Base-by-base conservation (phyloP, 1,140 invertebrate genomes). In the Dinothrombium tinctorium region DNA sequence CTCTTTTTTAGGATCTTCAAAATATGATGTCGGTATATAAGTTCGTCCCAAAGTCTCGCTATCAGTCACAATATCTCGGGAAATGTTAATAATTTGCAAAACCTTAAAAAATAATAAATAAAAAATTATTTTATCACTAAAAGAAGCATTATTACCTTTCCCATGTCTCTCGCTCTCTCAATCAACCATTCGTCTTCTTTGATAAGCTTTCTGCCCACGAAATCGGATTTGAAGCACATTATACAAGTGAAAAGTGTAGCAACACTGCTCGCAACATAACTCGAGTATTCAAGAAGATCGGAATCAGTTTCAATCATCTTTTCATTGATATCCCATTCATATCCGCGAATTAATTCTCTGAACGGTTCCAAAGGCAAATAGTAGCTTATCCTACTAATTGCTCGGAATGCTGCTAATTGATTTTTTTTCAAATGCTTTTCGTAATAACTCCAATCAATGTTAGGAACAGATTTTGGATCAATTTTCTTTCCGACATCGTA, bases 31-130 rank as follows among this genome's bases (percentile, higher is more conserved):
- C 12, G 33, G 33, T 11, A 36, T 22, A 21, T 36, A 36, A 21
- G 19, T 22, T 15, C 33, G 17, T 3, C 33, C 33, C 33, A 36
- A 2, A 11, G 33, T 36, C 12, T 2, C 7, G 14, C 15, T 21
- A 36, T 36, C 33, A 21, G 33, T 36, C 5, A 36, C 33, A 36
- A 36, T 36, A 21, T 36, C 33, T 15, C 33, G 33, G 7, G 33
- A 12, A 8, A 36, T 36, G 19, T 36, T 36, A 5, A 36, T 22
- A 21, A 36, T 36, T 21, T 36, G 33, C n/a, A 36, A 21, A 0
- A 36, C 33, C 33, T 36, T 22, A 36, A 20, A 5, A 32, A 33
- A n/a, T n/a, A n/a, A n/a, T n/a, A n/a, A n/a, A n/a, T n/a, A n/a
- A n/a, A n/a, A n/a, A n/a, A n/a, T n/a, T n/a, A n/a, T n/a, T n/a